phyloP scores from a whole-genome alignment of 2,113 vertebrate species.

The Eubucco bourcierii region DNA sequence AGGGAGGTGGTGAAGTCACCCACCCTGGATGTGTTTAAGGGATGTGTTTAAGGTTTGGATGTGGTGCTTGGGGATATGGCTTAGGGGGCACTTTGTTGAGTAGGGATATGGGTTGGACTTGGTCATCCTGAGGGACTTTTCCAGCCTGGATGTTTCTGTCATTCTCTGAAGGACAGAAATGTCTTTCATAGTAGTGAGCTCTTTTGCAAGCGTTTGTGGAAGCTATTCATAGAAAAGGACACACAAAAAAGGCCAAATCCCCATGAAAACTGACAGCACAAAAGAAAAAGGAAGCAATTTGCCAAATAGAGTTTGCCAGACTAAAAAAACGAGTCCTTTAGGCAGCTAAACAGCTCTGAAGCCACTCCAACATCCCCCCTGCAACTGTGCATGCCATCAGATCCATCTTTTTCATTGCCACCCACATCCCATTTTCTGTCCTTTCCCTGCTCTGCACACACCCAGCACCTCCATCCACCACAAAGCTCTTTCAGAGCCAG shows the following conservation, averaged over 20 bases:
- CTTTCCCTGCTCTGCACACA: background rate
- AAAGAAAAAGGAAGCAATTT: background rate
- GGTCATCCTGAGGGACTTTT: too few species aligned
- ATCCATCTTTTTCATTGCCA: background rate
- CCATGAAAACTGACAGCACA: background rate
- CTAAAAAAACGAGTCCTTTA: background rate
- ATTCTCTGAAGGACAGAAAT: background rate
- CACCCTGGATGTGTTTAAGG: too few species aligned
- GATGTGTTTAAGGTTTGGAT: too few species aligned
- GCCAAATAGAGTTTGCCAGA: background rate
- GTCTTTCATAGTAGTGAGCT: background rate
- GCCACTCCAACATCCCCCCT: accelerated
- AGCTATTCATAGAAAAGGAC: background rate
- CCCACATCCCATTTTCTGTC: accelerated
- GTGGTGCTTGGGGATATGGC: too few species aligned
- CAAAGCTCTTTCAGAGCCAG: background rate
- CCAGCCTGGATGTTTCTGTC: too few species aligned
- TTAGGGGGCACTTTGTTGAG: too few species aligned
- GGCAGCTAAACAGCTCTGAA: background rate
- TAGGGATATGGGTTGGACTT: too few species aligned
- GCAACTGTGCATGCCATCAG: background rate
- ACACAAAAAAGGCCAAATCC: background rate
- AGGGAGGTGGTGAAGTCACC: too few species aligned
- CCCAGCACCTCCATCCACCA: background rate
- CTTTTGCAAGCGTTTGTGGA: background rate